These are phyloP conservation scores for Drosophila micromelanica DNA, from an alignment of 1,140 invertebrate genomes.

Conservation along the genomic window DNA sequence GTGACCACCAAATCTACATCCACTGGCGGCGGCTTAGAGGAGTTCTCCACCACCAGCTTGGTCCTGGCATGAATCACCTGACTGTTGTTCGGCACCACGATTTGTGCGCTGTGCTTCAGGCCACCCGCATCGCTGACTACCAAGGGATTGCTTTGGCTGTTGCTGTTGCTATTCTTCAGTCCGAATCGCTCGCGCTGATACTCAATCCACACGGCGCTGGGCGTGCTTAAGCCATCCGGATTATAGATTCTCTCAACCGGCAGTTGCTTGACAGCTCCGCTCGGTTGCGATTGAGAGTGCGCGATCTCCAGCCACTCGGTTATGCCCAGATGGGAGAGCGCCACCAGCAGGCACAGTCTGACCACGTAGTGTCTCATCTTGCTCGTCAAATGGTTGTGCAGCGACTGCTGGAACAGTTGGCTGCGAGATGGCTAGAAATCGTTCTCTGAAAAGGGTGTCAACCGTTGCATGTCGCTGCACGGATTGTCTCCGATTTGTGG, in stretches of 20 bases:
- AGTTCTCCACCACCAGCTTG: constrained; percentile 32
- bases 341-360: constrained; percentile 29
- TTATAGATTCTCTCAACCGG: neutral
- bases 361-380: constrained; percentile 51
- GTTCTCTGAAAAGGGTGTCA: constrained; percentile 49
- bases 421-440: constrained; percentile 5
- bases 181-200: constrained; percentile 75
- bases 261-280: constrained; percentile 1
- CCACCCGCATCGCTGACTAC: constrained; percentile 40
- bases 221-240: constrained; percentile 55
- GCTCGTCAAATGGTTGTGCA: neutral
- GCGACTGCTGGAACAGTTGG: constrained; percentile 33
- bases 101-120: constrained; percentile 47
- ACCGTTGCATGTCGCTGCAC: constrained; percentile 55
- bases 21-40: constrained; percentile 18
- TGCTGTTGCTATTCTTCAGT: constrained; percentile 25
- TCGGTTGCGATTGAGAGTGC: constrained; percentile 9
- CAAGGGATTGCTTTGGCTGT: constrained; percentile 31
- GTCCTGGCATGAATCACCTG: constrained; percentile 43
- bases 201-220: constrained; percentile 71
- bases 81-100: constrained; percentile 39
- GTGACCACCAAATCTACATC: constrained; percentile 36
- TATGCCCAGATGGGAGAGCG: constrained; percentile 27
- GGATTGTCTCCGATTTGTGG: neutral
- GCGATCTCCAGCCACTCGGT: constrained; percentile 48